Percentiles rank a stretch among this genome's conserved stretches.
Conservation (phyloP, 2,888 invertebrate genomes). For the Noctua janthina region DNA sequence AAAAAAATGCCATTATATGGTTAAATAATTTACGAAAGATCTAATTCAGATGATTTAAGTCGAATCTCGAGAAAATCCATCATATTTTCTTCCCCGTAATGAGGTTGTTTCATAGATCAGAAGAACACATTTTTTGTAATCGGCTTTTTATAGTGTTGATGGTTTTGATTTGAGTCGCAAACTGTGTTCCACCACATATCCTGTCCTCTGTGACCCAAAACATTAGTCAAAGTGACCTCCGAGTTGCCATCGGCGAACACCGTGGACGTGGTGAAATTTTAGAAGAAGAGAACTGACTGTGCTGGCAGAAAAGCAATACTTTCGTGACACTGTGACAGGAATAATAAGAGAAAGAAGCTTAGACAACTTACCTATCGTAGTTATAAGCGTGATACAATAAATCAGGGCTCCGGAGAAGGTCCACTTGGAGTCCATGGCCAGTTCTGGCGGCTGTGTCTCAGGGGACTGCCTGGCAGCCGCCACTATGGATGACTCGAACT, state of each 20-base stretch:
- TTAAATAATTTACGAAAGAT: too few relatives aligned
- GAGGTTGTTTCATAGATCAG: neutral
- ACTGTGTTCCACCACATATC: neutral
- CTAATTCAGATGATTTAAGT: neutral
- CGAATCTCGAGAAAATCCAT: neutral
- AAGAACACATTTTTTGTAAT: neutral
- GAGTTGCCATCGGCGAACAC: neutral
- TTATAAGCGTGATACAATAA: conserved; percentile 96
- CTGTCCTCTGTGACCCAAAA: neutral
- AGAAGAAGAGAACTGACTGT: neutral
- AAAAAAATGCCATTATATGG: neutral
- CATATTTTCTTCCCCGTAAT: neutral
- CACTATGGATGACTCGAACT: conserved; percentile 95
- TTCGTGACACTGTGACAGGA: neutral
- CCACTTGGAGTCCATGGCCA: conserved; percentile 92
- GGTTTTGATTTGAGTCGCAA: neutral
- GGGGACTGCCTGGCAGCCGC: conserved; percentile 92
- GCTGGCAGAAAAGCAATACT: neutral
- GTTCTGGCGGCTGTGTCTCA: conserved; percentile 80
- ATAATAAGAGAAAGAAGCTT: neutral
- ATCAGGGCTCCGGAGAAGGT: conserved; percentile 95
- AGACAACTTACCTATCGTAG: conserved; percentile 93
- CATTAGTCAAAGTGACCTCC: neutral
- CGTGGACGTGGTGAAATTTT: neutral
- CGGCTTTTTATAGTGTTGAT: neutral